phyloP scores from a whole-genome alignment of 1,140 invertebrate genomes.

The Drosophila persimilis region DNA sequence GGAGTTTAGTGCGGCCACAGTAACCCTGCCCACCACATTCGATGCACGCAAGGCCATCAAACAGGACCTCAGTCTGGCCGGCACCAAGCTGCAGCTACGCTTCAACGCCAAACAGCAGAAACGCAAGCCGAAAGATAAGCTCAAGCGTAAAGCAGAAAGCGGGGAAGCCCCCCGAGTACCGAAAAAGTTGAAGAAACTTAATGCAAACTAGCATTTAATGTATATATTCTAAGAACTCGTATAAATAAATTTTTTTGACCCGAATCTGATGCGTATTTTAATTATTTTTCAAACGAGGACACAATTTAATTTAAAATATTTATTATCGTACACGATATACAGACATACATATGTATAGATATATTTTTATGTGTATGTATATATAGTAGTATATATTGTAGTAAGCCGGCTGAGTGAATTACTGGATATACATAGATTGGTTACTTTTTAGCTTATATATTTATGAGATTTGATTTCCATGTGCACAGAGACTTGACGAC shows the following conservation, averaged over 20 bases:
- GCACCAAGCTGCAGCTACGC: slow-evolving; percentile 57
- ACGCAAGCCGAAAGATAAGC: slow-evolving; percentile 29
- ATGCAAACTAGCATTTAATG: slow-evolving; percentile 20
- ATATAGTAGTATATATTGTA: slow-evolving; percentile 37
- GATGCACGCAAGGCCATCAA: slow-evolving; percentile 69
- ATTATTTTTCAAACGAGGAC: not conserved
- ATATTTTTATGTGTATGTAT: slow-evolving; percentile 53
- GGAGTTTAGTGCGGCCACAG: slow-evolving; percentile 62
- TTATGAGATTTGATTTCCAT: slow-evolving; percentile 71
- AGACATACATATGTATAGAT: slow-evolving; percentile 48
- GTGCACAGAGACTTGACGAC: slow-evolving; percentile 46
- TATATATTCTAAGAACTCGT: slow-evolving; percentile 22
- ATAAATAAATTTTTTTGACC: slow-evolving; percentile 14
- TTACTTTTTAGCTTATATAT: slow-evolving; percentile 64
- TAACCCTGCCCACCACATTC: slow-evolving; percentile 67
- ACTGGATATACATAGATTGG: slow-evolving; percentile 69
- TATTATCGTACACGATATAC: slow-evolving; percentile 78
- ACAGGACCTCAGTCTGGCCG: slow-evolving; percentile 49
- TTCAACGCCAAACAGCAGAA: slow-evolving; percentile 60
- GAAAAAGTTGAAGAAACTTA: slow-evolving; percentile 37
- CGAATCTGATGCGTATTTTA: not conserved
- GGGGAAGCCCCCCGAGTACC: slow-evolving; percentile 9
- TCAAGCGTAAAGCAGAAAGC: slow-evolving; percentile 20
- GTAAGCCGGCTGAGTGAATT: slow-evolving; percentile 70
- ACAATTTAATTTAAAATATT: slow-evolving; percentile 67